These are phyloP conservation scores for Invenusta paracnida DNA, from an alignment of 2,888 invertebrate genomes.

Conservation along the genomic window DNA sequence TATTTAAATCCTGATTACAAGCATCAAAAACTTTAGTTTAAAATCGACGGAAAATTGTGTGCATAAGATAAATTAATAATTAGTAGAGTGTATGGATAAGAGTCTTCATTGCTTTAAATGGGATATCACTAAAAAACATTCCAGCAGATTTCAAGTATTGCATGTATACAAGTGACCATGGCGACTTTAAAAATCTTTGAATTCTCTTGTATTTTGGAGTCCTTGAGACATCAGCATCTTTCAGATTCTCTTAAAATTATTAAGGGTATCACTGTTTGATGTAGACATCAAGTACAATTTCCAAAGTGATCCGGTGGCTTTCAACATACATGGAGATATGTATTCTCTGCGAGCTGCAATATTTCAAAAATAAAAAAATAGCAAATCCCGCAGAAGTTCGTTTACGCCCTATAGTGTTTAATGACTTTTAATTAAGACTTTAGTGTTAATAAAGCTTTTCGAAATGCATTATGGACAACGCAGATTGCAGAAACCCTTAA, in stretches of 20 bases:
- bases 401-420: too few relatives aligned
- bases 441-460: too few relatives aligned
- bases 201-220: neutral
- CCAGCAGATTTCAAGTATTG: neutral
- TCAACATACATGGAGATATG: neutral
- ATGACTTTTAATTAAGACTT: too few relatives aligned
- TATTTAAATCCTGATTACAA: neutral
- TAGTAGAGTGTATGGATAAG: neutral
- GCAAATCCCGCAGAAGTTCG: too few relatives aligned
- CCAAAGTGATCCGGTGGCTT: neutral
- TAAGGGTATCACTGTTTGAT: neutral
- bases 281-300: too few relatives aligned
- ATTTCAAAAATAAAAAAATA: too few relatives aligned
- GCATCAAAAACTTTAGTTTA: neutral
- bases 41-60: neutral
- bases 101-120: neutral
- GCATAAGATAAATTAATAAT: neutral
- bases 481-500: too few relatives aligned
- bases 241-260: neutral
- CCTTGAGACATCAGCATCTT: neutral
- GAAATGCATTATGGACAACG: too few relatives aligned
- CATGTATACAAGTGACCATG: neutral
- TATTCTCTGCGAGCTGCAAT: too few relatives aligned
- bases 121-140: neutral
- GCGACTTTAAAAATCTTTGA: neutral